Percentiles rank a stretch among this genome's conserved stretches.
These are phyloP conservation scores for Xenopus tropicalis DNA, from an alignment of 2,113 vertebrate species.

Conservation along the genomic window UCB_Xtro_10.0 CM004446.2:78903501-78904000, in stretches of 20 bases:
- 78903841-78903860: neutral
- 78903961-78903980: too few relatives aligned
- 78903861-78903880: neutral
- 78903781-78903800: neutral
- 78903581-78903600: conserved; percentile 75
- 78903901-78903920: too few relatives aligned
- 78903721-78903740: conserved; percentile 51
- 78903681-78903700: conserved; percentile 62
- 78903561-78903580: conserved; percentile 66
- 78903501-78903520: conserved; percentile 54
- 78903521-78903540: conserved; percentile 50
- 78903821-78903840: neutral
- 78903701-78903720: conserved; percentile 67
- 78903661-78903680: conserved; percentile 59
- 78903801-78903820: neutral
- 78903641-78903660: conserved; percentile 71
- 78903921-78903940: too few relatives aligned
- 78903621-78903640: conserved; percentile 61
- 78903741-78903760: conserved; percentile 3
- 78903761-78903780: neutral
- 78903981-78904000: too few relatives aligned
- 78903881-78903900: neutral
- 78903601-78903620: conserved; percentile 73
- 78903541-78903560: conserved; percentile 61
- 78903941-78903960: too few relatives aligned